Evolutionary conservation across 2,888 invertebrate species (phyloP), one percentile per base, ranked within the genome.

Genomic region (Ephialtes manifestator): DNA sequence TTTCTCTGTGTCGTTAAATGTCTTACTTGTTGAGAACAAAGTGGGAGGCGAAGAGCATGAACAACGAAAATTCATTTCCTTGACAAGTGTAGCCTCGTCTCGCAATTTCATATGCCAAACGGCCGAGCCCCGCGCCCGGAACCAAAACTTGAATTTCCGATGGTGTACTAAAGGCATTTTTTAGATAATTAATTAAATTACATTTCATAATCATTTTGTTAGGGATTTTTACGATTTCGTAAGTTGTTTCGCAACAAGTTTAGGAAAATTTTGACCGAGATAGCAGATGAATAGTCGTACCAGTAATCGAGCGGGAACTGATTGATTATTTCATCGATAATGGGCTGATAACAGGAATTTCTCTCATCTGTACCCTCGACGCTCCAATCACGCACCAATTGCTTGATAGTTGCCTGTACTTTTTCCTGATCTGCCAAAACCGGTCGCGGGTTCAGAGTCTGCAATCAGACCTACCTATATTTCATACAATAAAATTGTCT

Each of bases 331-430:
- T 98, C 98, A 63, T 97, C 96, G 18, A 99, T 95, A 65, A 99
- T 98, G 0, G 98, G 99, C 87, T 96, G 96, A 93, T 99, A 99
- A 90, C 98, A 99, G 77, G 97, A 97, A 53, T 96, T 95, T 39
- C 99, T 95, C 94, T 99, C 99, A 4, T 95, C 95, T 0, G 96
- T 96, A 0, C 99, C 99, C 87, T 97, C 96, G 0, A 95, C 95
- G 90, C 98, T 98, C 99, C 99, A 99, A 93, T 99, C 99, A 0
- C 99, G 95, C n/a, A 98, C 98, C 90, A 99, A 96, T 94, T 99
- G 99, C 93, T 99, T 99, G 88, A 99, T 94, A 2, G 99, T 98
- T 20, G 98, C 97, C 93, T 98, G 98, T 48, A 99, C 98, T 95
- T 99, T 97, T 90, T 97, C 97, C 93, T 96, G 95, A 90, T 94